Percentiles rank a stretch among this genome's conserved stretches.
These are phyloP conservation scores for Atta colombica DNA, from an alignment of 1,140 invertebrate species.

Conservation along the genomic window DNA sequence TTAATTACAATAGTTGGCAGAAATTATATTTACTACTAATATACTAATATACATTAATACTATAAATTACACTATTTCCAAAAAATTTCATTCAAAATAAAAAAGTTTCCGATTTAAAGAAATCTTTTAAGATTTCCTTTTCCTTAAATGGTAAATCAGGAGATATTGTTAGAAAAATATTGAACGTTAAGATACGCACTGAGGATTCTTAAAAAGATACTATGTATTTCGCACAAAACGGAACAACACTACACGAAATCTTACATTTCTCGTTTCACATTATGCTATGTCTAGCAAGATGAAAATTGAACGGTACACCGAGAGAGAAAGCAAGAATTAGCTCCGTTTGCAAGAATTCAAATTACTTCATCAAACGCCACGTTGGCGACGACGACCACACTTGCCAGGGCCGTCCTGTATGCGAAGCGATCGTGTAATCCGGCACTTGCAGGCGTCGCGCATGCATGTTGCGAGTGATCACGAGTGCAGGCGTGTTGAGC, in stretches of 20 bases:
- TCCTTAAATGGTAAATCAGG: neutral
- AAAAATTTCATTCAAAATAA: neutral
- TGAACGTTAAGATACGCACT: neutral
- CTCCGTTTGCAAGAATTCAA: constrained; percentile 58
- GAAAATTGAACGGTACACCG: constrained; percentile 35
- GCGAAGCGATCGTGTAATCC: constrained; percentile 62
- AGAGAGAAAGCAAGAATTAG: constrained; percentile 15
- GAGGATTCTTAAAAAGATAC: neutral
- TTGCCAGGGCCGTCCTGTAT: constrained; percentile 43
- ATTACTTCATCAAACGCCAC: constrained; percentile 60
- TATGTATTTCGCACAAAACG: neutral
- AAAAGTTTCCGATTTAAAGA: neutral
- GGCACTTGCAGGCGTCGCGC: constrained; percentile 41
- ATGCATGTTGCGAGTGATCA: constrained; percentile 41
- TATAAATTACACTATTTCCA: neutral
- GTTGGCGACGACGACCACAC: constrained; percentile 5
- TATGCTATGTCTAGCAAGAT: neutral
- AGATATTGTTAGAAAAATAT: neutral
- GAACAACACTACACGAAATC: neutral
- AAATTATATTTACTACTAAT: too few relatives aligned
- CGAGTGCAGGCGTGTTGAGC: constrained; percentile 5
- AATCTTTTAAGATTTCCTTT: neutral
- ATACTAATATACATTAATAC: neutral
- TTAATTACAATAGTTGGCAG: neutral
- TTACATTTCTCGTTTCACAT: neutral